Conservation (phyloP, 92 coral and sea anemone species). For the Phenganax stokvisi region DNA sequence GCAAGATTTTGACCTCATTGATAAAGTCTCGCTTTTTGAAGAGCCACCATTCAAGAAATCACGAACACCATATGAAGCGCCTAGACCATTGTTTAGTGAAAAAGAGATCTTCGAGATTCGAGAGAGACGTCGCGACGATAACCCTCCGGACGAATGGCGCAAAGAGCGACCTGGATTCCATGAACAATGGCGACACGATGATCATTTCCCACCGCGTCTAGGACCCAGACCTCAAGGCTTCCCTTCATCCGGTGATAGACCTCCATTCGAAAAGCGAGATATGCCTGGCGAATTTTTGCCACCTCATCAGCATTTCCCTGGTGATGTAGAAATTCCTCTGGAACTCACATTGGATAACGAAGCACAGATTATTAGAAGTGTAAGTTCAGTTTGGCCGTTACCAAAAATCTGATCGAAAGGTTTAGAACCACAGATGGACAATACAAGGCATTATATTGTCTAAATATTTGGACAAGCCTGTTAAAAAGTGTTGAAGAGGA, state of each 20-base stretch:
- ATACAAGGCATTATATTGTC: too few relatives aligned
- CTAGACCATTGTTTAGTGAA: constrained; percentile 66
- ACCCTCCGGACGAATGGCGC: constrained; percentile 32
- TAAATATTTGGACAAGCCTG: too few relatives aligned
- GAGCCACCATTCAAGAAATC: constrained; percentile 56
- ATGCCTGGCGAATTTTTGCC: constrained; percentile 19
- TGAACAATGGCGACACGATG: constrained; percentile 21
- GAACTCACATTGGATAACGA: constrained; percentile 84
- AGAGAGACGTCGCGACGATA: constrained; percentile 40
- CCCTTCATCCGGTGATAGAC: constrained; percentile 34
- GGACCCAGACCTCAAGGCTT: constrained; percentile 6
- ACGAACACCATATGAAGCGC: constrained; percentile 31
- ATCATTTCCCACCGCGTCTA: constrained; percentile 1
- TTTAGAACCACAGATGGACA: background rate
- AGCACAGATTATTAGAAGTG: constrained; percentile 73
- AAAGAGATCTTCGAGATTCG: constrained; percentile 61
- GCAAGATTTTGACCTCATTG: constrained; percentile 12
- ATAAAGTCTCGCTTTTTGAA: constrained; percentile 13
- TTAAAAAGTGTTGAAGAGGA: too few relatives aligned
- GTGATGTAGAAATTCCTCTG: constrained; percentile 74
- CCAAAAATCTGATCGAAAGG: background rate
- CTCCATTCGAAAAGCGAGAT: constrained; percentile 1
- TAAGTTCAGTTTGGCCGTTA: constrained; percentile 27
- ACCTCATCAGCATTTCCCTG: constrained; percentile 39
- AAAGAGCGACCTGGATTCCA: constrained; percentile 14